Base-by-base conservation (phyloP, 2,888 invertebrate genomes). In the Drosophila koepferae region DNA sequence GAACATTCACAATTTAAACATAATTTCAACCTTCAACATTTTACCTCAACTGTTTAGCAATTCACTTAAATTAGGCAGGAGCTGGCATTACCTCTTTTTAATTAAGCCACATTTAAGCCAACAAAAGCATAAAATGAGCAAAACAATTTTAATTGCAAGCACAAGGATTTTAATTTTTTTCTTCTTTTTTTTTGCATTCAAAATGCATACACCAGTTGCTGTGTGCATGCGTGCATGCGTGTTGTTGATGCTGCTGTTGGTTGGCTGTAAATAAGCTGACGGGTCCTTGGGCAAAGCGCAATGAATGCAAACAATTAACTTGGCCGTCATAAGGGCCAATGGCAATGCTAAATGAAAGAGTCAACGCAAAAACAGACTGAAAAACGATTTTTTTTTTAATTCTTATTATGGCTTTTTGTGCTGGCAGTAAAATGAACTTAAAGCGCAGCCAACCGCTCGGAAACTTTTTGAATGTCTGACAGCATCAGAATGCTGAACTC, bases 381-480 rank as follows among this genome's bases (percentile, higher is more conserved):
- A 64, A 64, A 77, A 46, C 46, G 61, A 63, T 74, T 83, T 82
- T 82, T 73, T 28, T 28, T 6, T 28, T 23, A 3, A 28, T 28
- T 28, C 6, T 28, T 76, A 71, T 71, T 73, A 72, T 82, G 68
- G 78, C 67, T 72, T 60, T 77, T 77, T 70, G 78, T 63, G 44
- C 60, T 46, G 61, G 23, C 71, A 72, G 67, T 60, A 62, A 80
- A 78, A 74, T 74, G 77, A 77, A 80, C 89, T 86, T 86, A 72
- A 82, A 82, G 78, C 73, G 61, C 41, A 74, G 66, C 60, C 82
- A 89, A 81, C 77, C 73, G 75, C 61, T 76, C 77, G 86, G 86
- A 86, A 86, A 89, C 74, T 72, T 86, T 81, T 81, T 74, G 82
- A 77, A 71, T 69, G 83, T 83, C 84, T 86, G 86, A 71, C 77